Evolutionary conservation across 2,797 vertebrate genomes (phyloP).

Genomic region (Lacerta agilis): DNA sequence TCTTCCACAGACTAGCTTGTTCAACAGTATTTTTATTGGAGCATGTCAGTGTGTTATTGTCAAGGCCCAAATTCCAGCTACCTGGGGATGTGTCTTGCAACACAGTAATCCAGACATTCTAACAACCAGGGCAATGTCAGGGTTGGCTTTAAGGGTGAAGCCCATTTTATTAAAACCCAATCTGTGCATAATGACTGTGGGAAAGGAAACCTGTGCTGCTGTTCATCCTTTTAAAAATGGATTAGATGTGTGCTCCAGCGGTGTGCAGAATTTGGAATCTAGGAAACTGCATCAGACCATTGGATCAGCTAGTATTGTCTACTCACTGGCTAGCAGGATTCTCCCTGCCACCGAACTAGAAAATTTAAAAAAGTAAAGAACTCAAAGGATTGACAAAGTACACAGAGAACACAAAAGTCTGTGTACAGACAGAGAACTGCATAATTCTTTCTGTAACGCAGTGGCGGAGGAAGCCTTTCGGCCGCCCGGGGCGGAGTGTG

Average conservation of each 20-base stretch:
- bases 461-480: too few relatives aligned
- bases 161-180: not conserved
- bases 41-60: not conserved
- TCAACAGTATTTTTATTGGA: not conserved
- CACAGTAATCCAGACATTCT: not conserved
- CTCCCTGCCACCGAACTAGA: too few relatives aligned
- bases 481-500: too few relatives aligned
- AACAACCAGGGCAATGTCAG: not conserved
- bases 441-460: too few relatives aligned
- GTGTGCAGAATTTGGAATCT: not conserved
- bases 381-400: too few relatives aligned
- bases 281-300: too few relatives aligned
- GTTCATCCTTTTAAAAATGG: not conserved
- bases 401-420: too few relatives aligned
- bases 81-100: not conserved
- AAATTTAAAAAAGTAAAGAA: too few relatives aligned
- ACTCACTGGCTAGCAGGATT: too few relatives aligned
- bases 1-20: not conserved
- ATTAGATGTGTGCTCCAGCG: not conserved
- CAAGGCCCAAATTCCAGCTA: not conserved
- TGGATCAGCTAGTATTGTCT: too few relatives aligned
- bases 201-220: not conserved
- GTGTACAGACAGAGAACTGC: too few relatives aligned
- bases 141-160: not conserved
- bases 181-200: not conserved